Percentiles rank a stretch among this genome's conserved stretches.
phyloP scores from a whole-genome alignment of 2,888 invertebrate species.

The Reticulitermes lucifugus region DNA sequence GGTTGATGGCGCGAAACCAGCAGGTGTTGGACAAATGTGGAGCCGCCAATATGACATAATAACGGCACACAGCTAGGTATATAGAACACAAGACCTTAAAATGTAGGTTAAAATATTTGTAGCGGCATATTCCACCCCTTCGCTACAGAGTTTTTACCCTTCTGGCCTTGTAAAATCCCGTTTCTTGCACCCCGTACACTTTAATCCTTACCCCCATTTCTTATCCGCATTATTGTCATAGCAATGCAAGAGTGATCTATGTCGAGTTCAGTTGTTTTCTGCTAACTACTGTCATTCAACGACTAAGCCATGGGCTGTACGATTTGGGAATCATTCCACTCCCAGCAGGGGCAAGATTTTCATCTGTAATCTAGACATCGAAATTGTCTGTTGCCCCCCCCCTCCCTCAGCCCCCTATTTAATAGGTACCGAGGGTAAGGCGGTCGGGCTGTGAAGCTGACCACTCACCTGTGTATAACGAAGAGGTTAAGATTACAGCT shows the following conservation, averaged over 20 bases:
- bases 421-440: too few relatives aligned
- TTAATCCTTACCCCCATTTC: background rate
- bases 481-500: too few relatives aligned
- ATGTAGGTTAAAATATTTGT: slow-evolving; percentile 27
- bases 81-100: background rate
- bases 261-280: background rate
- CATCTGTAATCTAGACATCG: too few relatives aligned
- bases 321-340: too few relatives aligned
- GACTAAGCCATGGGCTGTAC: too few relatives aligned
- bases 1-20: slow-evolving; percentile 32
- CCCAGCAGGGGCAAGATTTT: too few relatives aligned
- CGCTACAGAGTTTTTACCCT: slow-evolving; percentile 1
- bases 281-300: too few relatives aligned
- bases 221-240: background rate
- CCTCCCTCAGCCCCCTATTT: too few relatives aligned
- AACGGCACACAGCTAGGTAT: slow-evolving; percentile 6
- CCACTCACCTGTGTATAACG: too few relatives aligned
- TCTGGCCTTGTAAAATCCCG: slow-evolving; percentile 24
- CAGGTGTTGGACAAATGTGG: slow-evolving; percentile 30
- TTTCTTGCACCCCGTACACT: background rate
- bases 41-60: slow-evolving; percentile 18
- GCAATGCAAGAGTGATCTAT: slow-evolving; percentile 3
- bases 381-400: too few relatives aligned
- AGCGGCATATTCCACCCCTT: slow-evolving; percentile 23
- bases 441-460: too few relatives aligned